Evolutionary conservation across 2,797 vertebrate genomes (phyloP).

Genomic region (Malacoctenus gilli): DNA sequence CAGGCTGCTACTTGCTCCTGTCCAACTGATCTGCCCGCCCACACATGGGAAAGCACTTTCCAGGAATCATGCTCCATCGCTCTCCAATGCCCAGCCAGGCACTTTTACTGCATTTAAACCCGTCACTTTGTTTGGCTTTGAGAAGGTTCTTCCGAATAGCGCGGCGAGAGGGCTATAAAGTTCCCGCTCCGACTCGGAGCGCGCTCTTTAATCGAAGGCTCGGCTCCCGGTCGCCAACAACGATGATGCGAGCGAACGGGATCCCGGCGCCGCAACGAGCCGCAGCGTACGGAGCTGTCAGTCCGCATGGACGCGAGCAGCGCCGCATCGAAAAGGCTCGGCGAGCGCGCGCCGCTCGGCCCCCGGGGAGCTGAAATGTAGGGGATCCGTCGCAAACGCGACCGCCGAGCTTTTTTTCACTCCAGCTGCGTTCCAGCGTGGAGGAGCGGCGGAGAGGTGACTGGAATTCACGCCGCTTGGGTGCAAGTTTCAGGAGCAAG

Average conservation of each 20-base stretch:
- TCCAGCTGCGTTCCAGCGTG: slow-evolving; percentile 28
- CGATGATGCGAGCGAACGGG: slow-evolving; percentile 47
- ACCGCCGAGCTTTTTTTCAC: slow-evolving; percentile 36
- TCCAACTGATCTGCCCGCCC: slow-evolving; percentile 66
- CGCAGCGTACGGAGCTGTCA: slow-evolving; percentile 55
- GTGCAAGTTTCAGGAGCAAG: neutral
- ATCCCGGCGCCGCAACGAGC: slow-evolving; percentile 33
- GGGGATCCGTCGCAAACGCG: slow-evolving; percentile 19
- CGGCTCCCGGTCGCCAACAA: slow-evolving; percentile 56
- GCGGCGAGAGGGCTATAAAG: slow-evolving; percentile 55
- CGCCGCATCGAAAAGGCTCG: slow-evolving; percentile 33
- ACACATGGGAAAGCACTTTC: slow-evolving; percentile 74
- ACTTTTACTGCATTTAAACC: slow-evolving; percentile 70
- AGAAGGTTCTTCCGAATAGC: slow-evolving; percentile 64
- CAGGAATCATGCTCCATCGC: slow-evolving; percentile 69
- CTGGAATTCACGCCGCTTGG: slow-evolving; percentile 4
- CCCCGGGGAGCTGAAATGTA: slow-evolving; percentile 35
- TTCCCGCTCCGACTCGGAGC: slow-evolving; percentile 53
- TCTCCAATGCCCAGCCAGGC: slow-evolving; percentile 50
- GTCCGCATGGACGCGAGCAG: slow-evolving; percentile 33
- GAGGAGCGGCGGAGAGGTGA: slow-evolving; percentile 23
- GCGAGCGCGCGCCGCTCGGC: slow-evolving; percentile 24
- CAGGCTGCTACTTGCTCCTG: slow-evolving; percentile 75
- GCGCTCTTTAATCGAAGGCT: slow-evolving; percentile 60
- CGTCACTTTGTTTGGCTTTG: slow-evolving; percentile 71